Percentiles rank a stretch among this genome's conserved stretches.
phyloP scores from a whole-genome alignment of 37 sponge, comb jelly and placozoan genomes.

The Cliona cf. orientalis region DNA sequence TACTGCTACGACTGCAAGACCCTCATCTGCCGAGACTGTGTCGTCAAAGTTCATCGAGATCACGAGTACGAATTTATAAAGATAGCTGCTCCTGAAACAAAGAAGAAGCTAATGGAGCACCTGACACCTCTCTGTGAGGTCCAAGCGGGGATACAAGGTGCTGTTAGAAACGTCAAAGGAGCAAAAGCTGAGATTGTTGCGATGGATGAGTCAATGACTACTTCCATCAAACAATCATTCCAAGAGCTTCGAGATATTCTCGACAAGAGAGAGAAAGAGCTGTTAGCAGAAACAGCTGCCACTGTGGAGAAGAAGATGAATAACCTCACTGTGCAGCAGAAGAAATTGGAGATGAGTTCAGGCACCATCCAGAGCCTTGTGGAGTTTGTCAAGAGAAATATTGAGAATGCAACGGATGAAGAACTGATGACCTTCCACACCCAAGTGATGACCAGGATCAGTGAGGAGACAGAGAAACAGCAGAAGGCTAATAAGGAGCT shows the following conservation, averaged over 20 bases:
- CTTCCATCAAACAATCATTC: constrained; percentile 17
- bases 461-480: constrained; percentile 10
- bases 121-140: constrained; percentile 13
- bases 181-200: neutral
- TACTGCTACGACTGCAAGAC: constrained; percentile 44
- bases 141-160: neutral
- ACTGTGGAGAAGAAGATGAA: constrained; percentile 6
- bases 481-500: neutral
- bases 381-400: constrained; percentile 17
- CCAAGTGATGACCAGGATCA: neutral
- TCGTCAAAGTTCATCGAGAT: constrained; percentile 10
- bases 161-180: neutral
- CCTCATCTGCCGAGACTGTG: constrained; percentile 46
- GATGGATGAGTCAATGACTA: neutral
- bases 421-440: constrained; percentile 25
- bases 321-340: constrained; percentile 19
- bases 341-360: neutral
- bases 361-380: constrained; percentile 19
- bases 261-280: constrained; percentile 1
- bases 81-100: constrained; percentile 4
- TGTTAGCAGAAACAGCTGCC: neutral
- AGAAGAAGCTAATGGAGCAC: constrained; percentile 7
- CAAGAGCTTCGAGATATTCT: constrained; percentile 21
- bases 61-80: constrained; percentile 37
- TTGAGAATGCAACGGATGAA: constrained; percentile 20